Percentiles rank a stretch among this genome's conserved stretches.
Evolutionary conservation across 2,113 vertebrate species (phyloP).

Genomic region (Electrona antarctica): DNA sequence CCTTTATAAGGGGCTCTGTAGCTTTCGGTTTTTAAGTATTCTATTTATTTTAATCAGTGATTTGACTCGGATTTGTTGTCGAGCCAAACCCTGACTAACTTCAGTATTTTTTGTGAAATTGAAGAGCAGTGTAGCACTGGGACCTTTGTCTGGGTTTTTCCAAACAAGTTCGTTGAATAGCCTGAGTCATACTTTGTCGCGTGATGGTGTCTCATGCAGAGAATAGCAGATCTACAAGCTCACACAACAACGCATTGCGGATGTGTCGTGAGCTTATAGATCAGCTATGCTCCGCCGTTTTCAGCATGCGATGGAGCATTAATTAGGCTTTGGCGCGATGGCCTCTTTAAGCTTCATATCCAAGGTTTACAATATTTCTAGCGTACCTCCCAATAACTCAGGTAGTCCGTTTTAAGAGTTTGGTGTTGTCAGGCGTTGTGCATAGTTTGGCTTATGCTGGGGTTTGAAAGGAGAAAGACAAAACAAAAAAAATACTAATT

Average conservation of each 20-base stretch:
- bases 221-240: no score
- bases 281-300: no score
- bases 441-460: not conserved
- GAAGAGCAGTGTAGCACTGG: conserved; percentile 26
- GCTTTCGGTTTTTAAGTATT: not conserved
- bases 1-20: conserved; percentile 20
- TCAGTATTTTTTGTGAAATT: not conserved
- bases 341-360: conserved; percentile 22
- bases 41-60: conserved; percentile 39
- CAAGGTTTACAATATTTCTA: conserved; percentile 44
- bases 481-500: not conserved
- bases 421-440: conserved; percentile 7
- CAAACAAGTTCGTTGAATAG: not conserved
- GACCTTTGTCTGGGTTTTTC: conserved; percentile 21
- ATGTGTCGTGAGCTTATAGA: no score
- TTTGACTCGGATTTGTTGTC: not conserved
- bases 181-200: no score
- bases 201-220: no score
- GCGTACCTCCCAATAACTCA: conserved; percentile 43
- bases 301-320: not conserved
- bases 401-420: conserved; percentile 32
- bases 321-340: not conserved
- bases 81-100: conserved; percentile 14
- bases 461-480: not conserved
- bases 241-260: no score